Evolutionary conservation across 2,888 invertebrate species (phyloP).

Genomic region (Acrobasis repandana): DNA sequence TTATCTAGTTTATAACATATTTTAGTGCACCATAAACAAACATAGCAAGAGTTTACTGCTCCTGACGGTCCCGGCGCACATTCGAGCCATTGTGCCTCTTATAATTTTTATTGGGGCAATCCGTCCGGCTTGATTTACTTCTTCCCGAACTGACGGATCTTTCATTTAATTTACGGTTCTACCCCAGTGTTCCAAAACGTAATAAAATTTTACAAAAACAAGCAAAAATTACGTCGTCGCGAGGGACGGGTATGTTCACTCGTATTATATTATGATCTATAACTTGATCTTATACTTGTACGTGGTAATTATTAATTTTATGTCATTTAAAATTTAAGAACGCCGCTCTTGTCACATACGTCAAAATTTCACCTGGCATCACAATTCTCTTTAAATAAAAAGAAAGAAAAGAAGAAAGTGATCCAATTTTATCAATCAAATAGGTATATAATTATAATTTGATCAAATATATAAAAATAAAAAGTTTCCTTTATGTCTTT

Average conservation of each 20-base stretch:
- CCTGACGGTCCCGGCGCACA: conserved; percentile 76
- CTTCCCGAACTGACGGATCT: conserved; percentile 82
- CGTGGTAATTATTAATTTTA: no score
- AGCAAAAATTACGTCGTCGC: conserved; percentile 71
- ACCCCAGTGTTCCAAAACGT: conserved; percentile 72
- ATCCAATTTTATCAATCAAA: no score
- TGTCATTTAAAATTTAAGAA: no score
- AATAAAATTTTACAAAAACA: conserved; percentile 78
- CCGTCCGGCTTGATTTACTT: conserved; percentile 81
- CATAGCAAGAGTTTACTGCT: conserved; percentile 80
- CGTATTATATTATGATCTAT: no score
- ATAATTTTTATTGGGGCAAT: conserved; percentile 84
- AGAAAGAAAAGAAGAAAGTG: no score
- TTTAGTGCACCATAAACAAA: conserved; percentile 82
- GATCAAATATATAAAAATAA: no score
- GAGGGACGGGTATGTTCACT: conserved; percentile 29
- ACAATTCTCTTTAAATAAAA: no score
- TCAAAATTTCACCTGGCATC: no score
- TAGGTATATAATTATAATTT: no score
- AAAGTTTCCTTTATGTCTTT: no score
- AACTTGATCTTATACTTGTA: no score
- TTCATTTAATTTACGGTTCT: conserved; percentile 79
- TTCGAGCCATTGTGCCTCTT: conserved; percentile 80
- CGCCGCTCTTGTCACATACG: no score
- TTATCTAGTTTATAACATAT: conserved; percentile 83